Percentiles rank a stretch among this genome's conserved stretches.
phyloP scores from a whole-genome alignment of 2,888 invertebrate genomes.

The Camptogramma bilineatum region DNA sequence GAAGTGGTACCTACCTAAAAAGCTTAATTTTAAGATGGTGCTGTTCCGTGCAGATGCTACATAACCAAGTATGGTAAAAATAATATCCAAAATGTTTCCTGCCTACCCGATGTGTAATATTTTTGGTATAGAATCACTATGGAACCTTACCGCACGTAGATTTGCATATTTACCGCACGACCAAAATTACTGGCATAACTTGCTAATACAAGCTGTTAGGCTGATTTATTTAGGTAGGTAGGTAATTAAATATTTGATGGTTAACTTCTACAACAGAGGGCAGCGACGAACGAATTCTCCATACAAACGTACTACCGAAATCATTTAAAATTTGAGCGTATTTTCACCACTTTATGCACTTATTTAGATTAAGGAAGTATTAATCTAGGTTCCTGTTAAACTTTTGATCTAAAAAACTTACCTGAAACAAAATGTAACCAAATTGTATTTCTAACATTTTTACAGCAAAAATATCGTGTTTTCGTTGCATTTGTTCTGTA shows the following conservation, averaged over 20 bases:
- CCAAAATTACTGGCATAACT: too few relatives aligned
- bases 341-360: too few relatives aligned
- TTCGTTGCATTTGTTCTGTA: too few relatives aligned
- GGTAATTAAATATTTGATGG: not conserved
- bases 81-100: slow-evolving; percentile 1
- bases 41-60: slow-evolving; percentile 16
- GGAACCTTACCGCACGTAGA: not conserved
- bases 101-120: not conserved
- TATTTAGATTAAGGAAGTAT: too few relatives aligned
- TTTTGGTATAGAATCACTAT: not conserved
- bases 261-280: not conserved
- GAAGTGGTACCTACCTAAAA: not conserved
- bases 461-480: too few relatives aligned
- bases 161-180: not conserved
- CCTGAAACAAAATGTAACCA: too few relatives aligned
- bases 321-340: too few relatives aligned
- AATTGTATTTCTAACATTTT: too few relatives aligned
- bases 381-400: too few relatives aligned
- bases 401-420: too few relatives aligned
- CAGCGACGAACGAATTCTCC: too few relatives aligned
- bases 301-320: too few relatives aligned
- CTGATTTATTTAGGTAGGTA: not conserved
- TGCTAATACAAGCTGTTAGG: not conserved
- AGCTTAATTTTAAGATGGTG: slow-evolving; percentile 14
- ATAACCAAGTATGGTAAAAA: slow-evolving; percentile 2